A percentile compares a stretch with the other conserved stretches of the same genome.
phyloP scores from a whole-genome alignment of 2,888 invertebrate genomes.

The Parnassius glacialis region DNA sequence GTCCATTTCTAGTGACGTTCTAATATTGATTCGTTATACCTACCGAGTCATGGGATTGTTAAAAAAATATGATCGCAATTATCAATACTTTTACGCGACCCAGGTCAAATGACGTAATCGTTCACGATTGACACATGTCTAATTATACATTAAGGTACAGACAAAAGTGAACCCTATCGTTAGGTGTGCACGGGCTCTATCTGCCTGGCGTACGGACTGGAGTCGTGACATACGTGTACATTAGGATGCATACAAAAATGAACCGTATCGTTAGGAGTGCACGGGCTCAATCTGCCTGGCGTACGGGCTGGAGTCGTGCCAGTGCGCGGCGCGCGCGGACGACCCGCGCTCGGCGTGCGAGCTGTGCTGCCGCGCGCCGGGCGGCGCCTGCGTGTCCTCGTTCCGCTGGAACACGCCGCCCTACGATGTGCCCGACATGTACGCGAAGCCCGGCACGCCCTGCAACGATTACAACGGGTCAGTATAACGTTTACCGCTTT shows the following conservation, averaged over 20 bases:
- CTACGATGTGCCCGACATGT: slow-evolving; percentile 95
- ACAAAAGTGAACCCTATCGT: too few relatives aligned
- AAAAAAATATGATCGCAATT: too few relatives aligned
- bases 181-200: slow-evolving; percentile 98
- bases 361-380: slow-evolving; percentile 93
- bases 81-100: too few relatives aligned
- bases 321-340: slow-evolving; percentile 89
- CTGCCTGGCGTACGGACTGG: slow-evolving; percentile 96
- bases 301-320: slow-evolving; percentile 97
- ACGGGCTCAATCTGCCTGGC: slow-evolving; percentile 98
- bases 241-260: too few relatives aligned
- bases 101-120: too few relatives aligned
- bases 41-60: too few relatives aligned
- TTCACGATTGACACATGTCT: too few relatives aligned
- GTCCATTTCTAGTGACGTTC: too few relatives aligned
- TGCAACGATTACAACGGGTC: slow-evolving; percentile 95
- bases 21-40: too few relatives aligned
- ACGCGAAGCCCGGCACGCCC: slow-evolving; percentile 95
- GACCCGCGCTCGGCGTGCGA: slow-evolving; percentile 95
- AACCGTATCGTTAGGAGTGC: slow-evolving; percentile 85
- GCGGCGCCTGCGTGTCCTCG: slow-evolving; percentile 92
- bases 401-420: slow-evolving; percentile 94
- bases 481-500: slow-evolving; percentile 30
- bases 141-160: too few relatives aligned
- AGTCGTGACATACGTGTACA: slow-evolving; percentile 88